Conservation (phyloP, 2,113 vertebrate species). For the Epinephelus cyanopodus region DNA sequence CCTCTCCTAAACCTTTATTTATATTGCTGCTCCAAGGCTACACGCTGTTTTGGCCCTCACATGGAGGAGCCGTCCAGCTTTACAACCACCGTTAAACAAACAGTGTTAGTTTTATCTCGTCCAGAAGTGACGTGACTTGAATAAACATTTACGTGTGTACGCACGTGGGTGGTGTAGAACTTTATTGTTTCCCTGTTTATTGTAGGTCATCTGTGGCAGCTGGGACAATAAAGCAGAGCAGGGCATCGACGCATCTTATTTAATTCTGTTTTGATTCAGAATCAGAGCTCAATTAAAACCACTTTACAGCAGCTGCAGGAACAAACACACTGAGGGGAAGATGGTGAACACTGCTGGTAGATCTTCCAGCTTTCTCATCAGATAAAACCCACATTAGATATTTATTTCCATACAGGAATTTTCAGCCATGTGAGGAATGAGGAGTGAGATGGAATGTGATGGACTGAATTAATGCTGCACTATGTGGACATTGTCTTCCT, state of each 20-base stretch:
- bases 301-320: neutral
- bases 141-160: slow-evolving; percentile 35
- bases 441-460: neutral
- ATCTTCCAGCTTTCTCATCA: neutral
- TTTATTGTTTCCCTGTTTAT: slow-evolving; percentile 26
- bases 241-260: neutral
- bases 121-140: slow-evolving; percentile 32
- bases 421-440: neutral
- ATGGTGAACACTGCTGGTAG: neutral
- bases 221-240: neutral
- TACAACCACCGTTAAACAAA: slow-evolving; percentile 36
- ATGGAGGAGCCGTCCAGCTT: slow-evolving; percentile 31
- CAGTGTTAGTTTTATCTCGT: slow-evolving; percentile 4
- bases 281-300: neutral
- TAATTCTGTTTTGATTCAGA: neutral
- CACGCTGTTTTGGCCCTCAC: slow-evolving; percentile 22
- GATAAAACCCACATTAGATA: too few species aligned
- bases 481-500: neutral
- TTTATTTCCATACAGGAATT: too few species aligned
- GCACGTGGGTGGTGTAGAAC: neutral
- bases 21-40: slow-evolving; percentile 9
- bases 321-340: neutral
- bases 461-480: neutral
- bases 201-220: neutral
- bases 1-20: slow-evolving; percentile 26